Evolutionary conservation across 2,888 invertebrate species (phyloP), one percentile per base, ranked within the genome.

Genomic region (Nudaria mundana): DNA sequence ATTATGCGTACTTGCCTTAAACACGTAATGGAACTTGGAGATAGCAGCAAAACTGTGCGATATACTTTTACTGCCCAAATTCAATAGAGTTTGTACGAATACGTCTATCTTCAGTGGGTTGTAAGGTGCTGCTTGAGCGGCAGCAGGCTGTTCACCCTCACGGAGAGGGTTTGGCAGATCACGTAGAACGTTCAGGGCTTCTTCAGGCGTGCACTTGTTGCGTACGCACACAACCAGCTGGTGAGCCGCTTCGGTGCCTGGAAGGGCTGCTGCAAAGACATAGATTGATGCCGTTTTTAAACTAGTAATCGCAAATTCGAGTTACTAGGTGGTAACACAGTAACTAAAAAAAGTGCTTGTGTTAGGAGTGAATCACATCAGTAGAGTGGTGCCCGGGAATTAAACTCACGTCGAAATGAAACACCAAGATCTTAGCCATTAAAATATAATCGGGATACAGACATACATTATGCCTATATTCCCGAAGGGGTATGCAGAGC

Each of bases 1-100:
- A n/a, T n/a, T 4, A 7, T 10, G 5, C 3, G 22, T 39, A 64
- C 73, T 67, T 61, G 95, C 96, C 91, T 96, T 96, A 67, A 97
- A 96, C 2, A 97, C 97, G 72, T 94, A 93, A 80, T 96, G 95
- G 69, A 96, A 99, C 90, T 98, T 99, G 26, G 98, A 97, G 52
- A 99, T 95, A n/a, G 98, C 99, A 4, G 99, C 98, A 81, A 99
- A 98, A 61, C 98, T 97, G 74, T 99, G 99, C 44, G 98, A 98
- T 76, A 99, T 98, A 60, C 98, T 98, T 83, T 99, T 99, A 34
- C 96, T 95, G 22, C 98, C 99, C 41, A 98, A 90, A 76, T 97
- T 95, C 3, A 99, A 90, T 34, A 99, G 78, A 0, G 97, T 97
- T 71, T 98, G 97, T n/a, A 97, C 96, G 72, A 98, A 98, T 0